Base-by-base conservation (phyloP, 2,797 vertebrate genomes). In the Gymnopithys bicolor region DNA sequence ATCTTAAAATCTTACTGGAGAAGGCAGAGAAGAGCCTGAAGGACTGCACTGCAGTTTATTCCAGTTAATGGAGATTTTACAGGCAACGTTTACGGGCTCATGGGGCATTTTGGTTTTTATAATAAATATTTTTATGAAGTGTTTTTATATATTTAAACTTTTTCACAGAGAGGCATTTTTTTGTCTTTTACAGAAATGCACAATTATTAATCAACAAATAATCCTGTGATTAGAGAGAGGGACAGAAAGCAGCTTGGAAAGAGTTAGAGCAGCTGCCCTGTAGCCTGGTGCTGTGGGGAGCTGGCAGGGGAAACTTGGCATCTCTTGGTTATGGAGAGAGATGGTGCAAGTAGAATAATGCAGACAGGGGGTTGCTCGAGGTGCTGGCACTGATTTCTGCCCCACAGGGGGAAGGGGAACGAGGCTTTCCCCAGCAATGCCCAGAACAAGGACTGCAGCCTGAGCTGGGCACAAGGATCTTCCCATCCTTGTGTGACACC, bases 141-240 rank as follows among this genome's bases (percentile, higher is more conserved):
- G 52, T 97, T 97, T 97, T 96, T 96, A 89, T 97, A 94, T 96
- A 91, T 91, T 95, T 96, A 91, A 96, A 95, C 89, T 84, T 89
- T 96, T 94, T 90, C 84, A 89, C 62, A 71, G 89, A 68, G 82
- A 93, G 46, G 62, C 81, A 32, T 69, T 96, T 95, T 95, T 60
- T 95, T 66, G 80, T 94, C 84, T 93, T 90, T 96, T 93, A 53
- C 73, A 82, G 91, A 91, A 94, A 74, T 88, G 69, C 27, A 28
- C 56, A 43, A 11, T 59, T 95, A 79, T 89, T 94, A 95, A 82
- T 93, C 74, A 85, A 52, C 76, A 52, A 70, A 51, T 90, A 56
- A 46, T 75, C 76, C 77, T 71, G 35, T 82, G 67, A 58, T 79
- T 62, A 59, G 85, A 77, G 30, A 41, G 59, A 53, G 37, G 58